Conservation (phyloP, 2,113 vertebrate genomes). For the Hydropotes inermis region DNA sequence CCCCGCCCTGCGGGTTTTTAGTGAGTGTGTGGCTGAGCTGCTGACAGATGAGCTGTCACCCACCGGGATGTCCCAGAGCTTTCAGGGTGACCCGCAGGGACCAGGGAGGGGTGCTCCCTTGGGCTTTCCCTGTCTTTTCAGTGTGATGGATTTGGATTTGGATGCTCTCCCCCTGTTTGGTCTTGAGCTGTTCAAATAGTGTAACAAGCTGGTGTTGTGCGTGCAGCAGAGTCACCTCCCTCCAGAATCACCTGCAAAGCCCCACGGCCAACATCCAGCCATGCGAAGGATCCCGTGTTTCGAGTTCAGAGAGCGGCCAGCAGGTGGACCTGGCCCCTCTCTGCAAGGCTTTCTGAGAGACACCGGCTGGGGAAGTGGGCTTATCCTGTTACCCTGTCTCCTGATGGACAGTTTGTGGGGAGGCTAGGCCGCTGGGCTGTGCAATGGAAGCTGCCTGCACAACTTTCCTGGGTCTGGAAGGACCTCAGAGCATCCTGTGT, state of each 20-base stretch:
- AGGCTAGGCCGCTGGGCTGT: not conserved
- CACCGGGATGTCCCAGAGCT: not conserved
- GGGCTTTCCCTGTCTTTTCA: not conserved
- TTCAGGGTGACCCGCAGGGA: not conserved
- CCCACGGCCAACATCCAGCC: not conserved
- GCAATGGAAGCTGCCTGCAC: not conserved
- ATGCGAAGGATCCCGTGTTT: not conserved
- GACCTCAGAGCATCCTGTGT: not conserved
- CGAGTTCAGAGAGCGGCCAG: not conserved
- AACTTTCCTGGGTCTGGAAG: accelerated
- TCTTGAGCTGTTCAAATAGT: not conserved
- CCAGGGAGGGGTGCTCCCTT: not conserved
- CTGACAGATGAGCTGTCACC: not conserved
- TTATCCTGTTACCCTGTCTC: not conserved
- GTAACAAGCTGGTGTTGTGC: not conserved
- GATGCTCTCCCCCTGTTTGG: not conserved
- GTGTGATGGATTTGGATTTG: not conserved
- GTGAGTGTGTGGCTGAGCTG: not conserved
- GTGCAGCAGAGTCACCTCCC: not conserved
- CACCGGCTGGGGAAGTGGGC: not conserved
- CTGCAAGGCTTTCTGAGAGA: not conserved
- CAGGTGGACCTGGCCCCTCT: not conserved
- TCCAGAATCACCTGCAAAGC: not conserved
- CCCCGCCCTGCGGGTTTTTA: not conserved
- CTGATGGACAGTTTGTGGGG: not conserved